phyloP scores from a whole-genome alignment of 2,888 invertebrate genomes.

The Pristionchus maxplancki region DNA sequence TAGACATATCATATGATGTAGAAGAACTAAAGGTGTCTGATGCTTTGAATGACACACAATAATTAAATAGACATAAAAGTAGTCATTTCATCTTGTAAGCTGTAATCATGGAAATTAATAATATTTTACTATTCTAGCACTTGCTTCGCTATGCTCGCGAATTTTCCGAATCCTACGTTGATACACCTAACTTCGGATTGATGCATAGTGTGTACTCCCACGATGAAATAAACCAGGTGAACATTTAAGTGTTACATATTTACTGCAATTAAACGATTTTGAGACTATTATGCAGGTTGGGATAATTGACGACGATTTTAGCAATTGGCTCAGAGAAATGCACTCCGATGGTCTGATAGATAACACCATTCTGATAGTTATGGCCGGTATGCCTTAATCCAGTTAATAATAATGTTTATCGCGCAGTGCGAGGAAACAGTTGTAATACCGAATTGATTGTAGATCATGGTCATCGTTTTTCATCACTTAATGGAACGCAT shows the following conservation, averaged over 20 bases:
- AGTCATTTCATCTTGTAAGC: too few species aligned
- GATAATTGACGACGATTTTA: constrained; percentile 70
- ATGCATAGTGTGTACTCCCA: constrained; percentile 78
- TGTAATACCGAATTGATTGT: too few species aligned
- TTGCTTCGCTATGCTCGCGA: constrained; percentile 78
- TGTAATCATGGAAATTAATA: too few species aligned
- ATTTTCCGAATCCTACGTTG: constrained; percentile 72
- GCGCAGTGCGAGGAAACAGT: too few species aligned
- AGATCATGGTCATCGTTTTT: constrained; percentile 52
- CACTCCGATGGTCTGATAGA: constrained; percentile 71
- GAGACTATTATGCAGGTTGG: constrained; percentile 83
- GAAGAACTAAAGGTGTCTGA: too few species aligned
- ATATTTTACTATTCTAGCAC: too few species aligned
- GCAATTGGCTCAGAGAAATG: constrained; percentile 61
- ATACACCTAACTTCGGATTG: constrained; percentile 76
- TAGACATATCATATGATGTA: too few species aligned
- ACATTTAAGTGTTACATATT: background rate
- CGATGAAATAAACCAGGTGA: constrained; percentile 70
- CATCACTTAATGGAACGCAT: constrained; percentile 50
- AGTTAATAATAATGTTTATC: constrained; percentile 89
- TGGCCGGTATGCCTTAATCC: constrained; percentile 80
- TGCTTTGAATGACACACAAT: too few species aligned
- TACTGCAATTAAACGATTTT: background rate
- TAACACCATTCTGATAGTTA: constrained; percentile 77
- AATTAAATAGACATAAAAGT: too few species aligned